Conservation (phyloP, 53 echinoderm and acorn worm genomes). For the Temnopleurus reevesii region DNA sequence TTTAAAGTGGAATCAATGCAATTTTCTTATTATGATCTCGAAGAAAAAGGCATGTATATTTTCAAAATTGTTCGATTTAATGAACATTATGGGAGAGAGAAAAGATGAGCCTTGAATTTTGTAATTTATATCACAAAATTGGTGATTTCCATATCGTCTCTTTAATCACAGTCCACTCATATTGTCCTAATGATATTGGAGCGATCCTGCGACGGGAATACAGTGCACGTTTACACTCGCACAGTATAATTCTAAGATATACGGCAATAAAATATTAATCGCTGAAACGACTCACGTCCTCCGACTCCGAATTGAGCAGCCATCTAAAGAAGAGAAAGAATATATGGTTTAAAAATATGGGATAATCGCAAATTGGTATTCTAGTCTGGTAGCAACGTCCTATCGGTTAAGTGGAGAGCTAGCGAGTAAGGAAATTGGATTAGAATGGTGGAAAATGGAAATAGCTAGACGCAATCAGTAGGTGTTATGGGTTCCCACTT, state of each 20-base stretch:
- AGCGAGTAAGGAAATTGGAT: conserved; percentile 3
- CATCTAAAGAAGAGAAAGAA: not conserved
- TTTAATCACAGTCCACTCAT: too few species aligned
- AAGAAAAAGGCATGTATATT: too few species aligned
- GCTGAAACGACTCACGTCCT: not conserved
- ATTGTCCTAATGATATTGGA: too few species aligned
- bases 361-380: conserved; percentile 25
- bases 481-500: conserved; percentile 1
- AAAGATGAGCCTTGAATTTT: too few species aligned
- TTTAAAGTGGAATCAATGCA: too few species aligned
- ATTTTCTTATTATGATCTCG: too few species aligned
- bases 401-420: conserved; percentile 12
- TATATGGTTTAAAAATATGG: too few species aligned
- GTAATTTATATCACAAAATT: too few species aligned
- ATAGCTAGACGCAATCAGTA: conserved; percentile 20
- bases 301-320: not conserved
- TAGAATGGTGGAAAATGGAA: not conserved
- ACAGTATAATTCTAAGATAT: not conserved
- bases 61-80: too few species aligned
- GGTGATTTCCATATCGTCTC: too few species aligned
- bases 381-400: not conserved
- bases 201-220: not conserved
- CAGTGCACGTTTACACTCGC: not conserved
- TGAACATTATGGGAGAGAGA: too few species aligned
- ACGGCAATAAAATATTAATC: conserved; percentile 11